phyloP scores from a whole-genome alignment of 2,888 invertebrate species.

The Eurytoma adleriae region DNA sequence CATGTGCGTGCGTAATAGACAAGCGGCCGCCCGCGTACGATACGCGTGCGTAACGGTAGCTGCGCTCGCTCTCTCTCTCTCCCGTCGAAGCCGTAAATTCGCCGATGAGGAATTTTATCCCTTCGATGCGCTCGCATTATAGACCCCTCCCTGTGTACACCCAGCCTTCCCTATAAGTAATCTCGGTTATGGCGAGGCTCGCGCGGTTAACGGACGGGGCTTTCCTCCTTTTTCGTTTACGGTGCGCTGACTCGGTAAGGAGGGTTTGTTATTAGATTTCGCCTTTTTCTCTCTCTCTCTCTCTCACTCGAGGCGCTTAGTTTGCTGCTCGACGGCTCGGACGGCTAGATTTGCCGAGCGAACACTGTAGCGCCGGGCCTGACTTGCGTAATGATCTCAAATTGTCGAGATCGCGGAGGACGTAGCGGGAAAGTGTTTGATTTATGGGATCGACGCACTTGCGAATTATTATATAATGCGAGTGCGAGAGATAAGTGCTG shows the following conservation, averaged over 20 bases:
- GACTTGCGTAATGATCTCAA: conserved; percentile 26
- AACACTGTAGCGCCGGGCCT: conserved; percentile 5
- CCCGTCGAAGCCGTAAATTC: conserved; percentile 41
- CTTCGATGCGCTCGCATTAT: conserved; percentile 23
- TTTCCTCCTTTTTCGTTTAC: conserved; percentile 3
- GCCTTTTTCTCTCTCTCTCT: background rate
- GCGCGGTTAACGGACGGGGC: conserved; percentile 21
- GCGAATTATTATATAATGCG: conserved; percentile 18
- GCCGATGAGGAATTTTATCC: conserved; percentile 52
- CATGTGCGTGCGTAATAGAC: conserved; percentile 51
- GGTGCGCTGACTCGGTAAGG: background rate
- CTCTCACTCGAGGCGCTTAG: background rate
- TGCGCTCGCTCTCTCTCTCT: background rate
- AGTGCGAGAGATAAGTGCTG: too few species aligned
- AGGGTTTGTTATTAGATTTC: conserved; percentile 18
- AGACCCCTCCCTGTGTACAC: background rate
- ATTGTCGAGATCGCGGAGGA: conserved; percentile 24
- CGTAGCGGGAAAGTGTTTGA: conserved; percentile 37
- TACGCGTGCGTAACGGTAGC: conserved; percentile 40
- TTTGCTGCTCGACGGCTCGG: background rate
- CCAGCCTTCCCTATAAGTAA: background rate
- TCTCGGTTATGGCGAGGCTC: background rate
- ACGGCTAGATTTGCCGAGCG: conserved; percentile 1
- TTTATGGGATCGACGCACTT: conserved; percentile 24
- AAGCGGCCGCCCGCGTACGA: conserved; percentile 6